A percentile compares a stretch with the other conserved stretches of the same genome.
Conservation (phyloP, 2,797 vertebrate species). For the Balearica regulorum region DNA sequence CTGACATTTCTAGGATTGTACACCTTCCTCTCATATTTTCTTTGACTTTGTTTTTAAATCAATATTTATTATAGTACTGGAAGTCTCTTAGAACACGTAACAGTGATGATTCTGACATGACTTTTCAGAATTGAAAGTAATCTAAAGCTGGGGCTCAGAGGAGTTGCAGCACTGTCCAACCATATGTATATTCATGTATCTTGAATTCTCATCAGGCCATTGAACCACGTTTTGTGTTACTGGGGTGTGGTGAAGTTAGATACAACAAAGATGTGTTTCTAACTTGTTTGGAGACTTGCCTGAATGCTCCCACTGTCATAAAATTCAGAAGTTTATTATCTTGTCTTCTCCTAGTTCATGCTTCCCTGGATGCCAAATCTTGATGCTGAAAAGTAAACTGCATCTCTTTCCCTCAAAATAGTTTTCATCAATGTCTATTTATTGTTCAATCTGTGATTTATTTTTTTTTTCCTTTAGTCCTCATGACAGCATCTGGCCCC, state of each 20-base stretch:
- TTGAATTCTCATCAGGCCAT: neutral
- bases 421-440: neutral
- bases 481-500: neutral
- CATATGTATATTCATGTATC: neutral
- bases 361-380: neutral
- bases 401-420: neutral
- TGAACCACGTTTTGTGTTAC: neutral
- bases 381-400: neutral
- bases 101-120: neutral
- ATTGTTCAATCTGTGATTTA: neutral
- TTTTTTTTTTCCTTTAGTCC: neutral
- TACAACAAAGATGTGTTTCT: neutral
- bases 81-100: neutral
- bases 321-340: neutral
- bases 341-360: neutral
- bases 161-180: neutral
- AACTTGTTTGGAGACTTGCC: neutral
- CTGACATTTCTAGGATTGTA: neutral
- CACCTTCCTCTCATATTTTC: neutral
- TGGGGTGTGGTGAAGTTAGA: neutral
- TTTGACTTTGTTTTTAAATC: neutral
- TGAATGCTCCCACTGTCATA: neutral
- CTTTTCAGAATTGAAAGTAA: neutral
- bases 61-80: neutral
- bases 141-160: neutral